These are phyloP conservation scores for Cremastinae sp. DNA, from an alignment of 2,888 invertebrate genomes.

Conservation along the genomic window DNA sequence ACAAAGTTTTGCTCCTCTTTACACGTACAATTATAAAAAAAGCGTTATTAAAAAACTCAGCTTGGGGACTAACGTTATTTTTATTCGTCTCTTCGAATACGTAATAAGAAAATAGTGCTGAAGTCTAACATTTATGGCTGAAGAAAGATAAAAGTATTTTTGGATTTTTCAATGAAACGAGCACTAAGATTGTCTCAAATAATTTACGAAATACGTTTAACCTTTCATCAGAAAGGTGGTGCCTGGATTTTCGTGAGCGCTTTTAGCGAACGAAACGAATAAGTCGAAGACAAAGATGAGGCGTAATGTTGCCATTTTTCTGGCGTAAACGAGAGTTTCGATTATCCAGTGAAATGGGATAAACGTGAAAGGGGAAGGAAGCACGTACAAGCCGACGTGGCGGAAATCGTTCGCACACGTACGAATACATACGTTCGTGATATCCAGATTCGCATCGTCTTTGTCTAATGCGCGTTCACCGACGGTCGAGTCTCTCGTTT, in stretches of 20 bases:
- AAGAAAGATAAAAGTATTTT: too few species aligned
- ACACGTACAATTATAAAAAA: too few species aligned
- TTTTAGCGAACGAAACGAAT: background rate
- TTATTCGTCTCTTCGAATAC: too few species aligned
- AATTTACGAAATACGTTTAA: background rate
- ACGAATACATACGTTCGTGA: background rate
- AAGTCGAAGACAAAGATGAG: background rate
- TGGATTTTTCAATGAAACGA: too few species aligned
- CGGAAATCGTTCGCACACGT: slow-evolving; percentile 43
- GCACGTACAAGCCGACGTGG: slow-evolving; percentile 57
- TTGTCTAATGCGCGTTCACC: background rate
- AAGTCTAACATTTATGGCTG: too few species aligned
- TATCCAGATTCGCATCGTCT: background rate
- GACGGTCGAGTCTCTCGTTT: background rate
- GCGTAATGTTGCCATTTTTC: slow-evolving; percentile 24
- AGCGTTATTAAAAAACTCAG: too few species aligned
- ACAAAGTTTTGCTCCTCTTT: too few species aligned
- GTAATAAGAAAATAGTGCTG: too few species aligned
- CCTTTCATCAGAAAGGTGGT: background rate
- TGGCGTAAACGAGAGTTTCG: slow-evolving; percentile 38
- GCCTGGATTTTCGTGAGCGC: background rate
- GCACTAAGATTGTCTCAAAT: background rate
- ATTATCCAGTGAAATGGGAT: slow-evolving; percentile 51
- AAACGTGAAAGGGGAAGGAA: slow-evolving; percentile 48
- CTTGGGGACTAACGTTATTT: too few species aligned